Evolutionary conservation across 2,113 vertebrate species (phyloP).

Genomic region (Noctilio leporinus): DNA sequence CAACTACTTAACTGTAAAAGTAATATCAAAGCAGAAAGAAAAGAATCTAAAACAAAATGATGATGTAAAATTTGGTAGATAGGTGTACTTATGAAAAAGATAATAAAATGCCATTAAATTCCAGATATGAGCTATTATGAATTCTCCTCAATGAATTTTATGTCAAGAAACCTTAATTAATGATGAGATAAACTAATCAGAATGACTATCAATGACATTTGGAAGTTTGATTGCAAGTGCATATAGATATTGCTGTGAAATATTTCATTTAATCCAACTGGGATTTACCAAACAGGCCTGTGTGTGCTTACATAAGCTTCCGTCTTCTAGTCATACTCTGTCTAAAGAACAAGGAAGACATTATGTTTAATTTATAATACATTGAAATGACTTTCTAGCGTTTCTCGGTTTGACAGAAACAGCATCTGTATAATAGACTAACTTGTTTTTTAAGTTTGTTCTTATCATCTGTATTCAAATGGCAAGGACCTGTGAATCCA

Average conservation of each 20-base stretch:
- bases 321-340: background rate
- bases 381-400: background rate
- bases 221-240: background rate
- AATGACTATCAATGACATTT: background rate
- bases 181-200: background rate
- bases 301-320: background rate
- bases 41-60: background rate
- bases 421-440: background rate
- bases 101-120: background rate
- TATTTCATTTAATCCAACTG: background rate
- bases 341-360: background rate
- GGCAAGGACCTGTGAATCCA: background rate
- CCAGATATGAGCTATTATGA: background rate
- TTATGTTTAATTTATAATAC: slow-evolving; percentile 33
- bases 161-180: slow-evolving; percentile 24
- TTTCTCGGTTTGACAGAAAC: slow-evolving; percentile 14
- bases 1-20: background rate
- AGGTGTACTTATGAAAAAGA: background rate
- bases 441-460: slow-evolving; percentile 25
- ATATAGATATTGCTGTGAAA: background rate
- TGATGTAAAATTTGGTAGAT: background rate
- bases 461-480: slow-evolving; percentile 15
- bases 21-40: background rate
- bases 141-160: background rate
- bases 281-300: background rate